Conservation (phyloP, 2,113 vertebrate species). For the Neotoma lepida region DNA sequence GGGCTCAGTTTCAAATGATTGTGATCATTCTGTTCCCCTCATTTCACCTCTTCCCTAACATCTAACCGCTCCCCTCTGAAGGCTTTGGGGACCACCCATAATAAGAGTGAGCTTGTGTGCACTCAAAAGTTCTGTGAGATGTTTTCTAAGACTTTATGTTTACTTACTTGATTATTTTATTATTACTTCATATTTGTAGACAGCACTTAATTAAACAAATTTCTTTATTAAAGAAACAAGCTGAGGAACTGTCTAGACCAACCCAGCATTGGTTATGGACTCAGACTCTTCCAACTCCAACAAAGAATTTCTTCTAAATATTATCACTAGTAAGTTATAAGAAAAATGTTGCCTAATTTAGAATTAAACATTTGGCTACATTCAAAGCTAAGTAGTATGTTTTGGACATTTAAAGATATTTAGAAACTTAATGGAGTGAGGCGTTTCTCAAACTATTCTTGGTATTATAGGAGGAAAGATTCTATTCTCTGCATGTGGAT, state of each 20-base stretch:
- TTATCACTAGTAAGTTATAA: background rate
- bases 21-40: background rate
- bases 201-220: background rate
- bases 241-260: background rate
- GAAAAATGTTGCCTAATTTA: background rate
- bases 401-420: slow-evolving; percentile 32
- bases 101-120: background rate
- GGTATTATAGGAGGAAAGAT: background rate
- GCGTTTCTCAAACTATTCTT: slow-evolving; percentile 35
- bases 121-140: background rate
- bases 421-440: background rate
- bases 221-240: background rate
- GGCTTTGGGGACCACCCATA: background rate
- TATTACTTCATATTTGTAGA: background rate
- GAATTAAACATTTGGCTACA: background rate
- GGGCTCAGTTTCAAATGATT: background rate
- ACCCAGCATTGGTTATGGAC: background rate
- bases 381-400: background rate
- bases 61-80: background rate
- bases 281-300: background rate
- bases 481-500: background rate
- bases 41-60: background rate
- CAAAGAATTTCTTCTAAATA: background rate
- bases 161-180: background rate
- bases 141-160: background rate